Percentiles rank a stretch among this genome's conserved stretches.
phyloP scores from a whole-genome alignment of 2,113 vertebrate genomes.

The Trogon surrucura region DNA sequence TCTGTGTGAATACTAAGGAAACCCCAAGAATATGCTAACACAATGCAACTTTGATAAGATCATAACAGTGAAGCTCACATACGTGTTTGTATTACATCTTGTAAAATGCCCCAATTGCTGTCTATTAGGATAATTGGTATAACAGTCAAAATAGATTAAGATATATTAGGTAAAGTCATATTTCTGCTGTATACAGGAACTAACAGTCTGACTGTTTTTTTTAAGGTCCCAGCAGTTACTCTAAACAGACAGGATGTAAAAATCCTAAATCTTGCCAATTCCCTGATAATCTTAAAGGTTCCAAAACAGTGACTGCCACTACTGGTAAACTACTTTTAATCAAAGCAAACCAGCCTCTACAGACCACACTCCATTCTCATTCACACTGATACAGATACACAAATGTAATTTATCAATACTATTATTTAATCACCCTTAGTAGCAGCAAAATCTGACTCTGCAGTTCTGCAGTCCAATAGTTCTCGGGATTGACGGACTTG shows the following conservation, averaged over 20 bases:
- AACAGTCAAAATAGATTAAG: conserved; percentile 40
- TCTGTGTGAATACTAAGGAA: conserved; percentile 47
- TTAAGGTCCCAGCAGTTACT: neutral
- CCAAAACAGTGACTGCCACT: neutral
- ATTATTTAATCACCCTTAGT: neutral
- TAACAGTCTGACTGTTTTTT: neutral
- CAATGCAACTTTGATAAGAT: conserved; percentile 24
- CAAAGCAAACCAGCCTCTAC: neutral
- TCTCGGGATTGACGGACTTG: neutral
- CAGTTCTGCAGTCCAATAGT: neutral
- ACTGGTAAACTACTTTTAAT: neutral
- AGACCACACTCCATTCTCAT: accelerated
- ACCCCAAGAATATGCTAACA: conserved; percentile 37
- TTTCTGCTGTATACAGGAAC: conserved; percentile 26
- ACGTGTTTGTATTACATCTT: neutral
- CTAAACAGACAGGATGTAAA: conserved; percentile 23
- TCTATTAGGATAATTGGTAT: conserved; percentile 12
- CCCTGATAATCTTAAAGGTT: neutral
- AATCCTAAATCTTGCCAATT: neutral
- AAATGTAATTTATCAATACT: neutral
- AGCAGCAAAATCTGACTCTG: neutral
- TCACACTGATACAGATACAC: neutral
- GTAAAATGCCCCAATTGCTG: neutral
- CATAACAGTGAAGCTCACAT: neutral
- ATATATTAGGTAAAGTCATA: neutral